Base-by-base conservation (phyloP, 2,113 vertebrate genomes). In the Bos indicus region DNA sequence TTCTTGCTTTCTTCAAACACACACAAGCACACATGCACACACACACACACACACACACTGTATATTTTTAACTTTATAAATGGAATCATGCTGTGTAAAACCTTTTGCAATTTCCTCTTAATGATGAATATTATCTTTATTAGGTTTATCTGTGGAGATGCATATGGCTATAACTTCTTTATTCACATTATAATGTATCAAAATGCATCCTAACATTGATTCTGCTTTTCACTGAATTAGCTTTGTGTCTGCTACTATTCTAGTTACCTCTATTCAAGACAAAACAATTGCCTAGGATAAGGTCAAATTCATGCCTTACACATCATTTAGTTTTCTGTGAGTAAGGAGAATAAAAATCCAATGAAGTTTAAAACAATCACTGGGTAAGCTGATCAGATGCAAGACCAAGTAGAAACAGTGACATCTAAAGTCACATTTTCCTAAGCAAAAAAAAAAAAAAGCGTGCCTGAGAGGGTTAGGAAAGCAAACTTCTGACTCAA, bases 321-420 rank as follows among this genome's bases (percentile, higher is more conserved):
- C 2, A 84, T 6, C 71, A 62, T 84, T 88, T 36, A 43, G 19
- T 71, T 93, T 84, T 60, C 5, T 95, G 3, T 62, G 48, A 88
- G 23, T 54, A 25, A 51, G 82, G 15, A 88, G 12, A 94, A 80
- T 91, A 84, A 60, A 80, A 78, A 51, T n/a, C n/a, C 78, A 56
- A 51, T 43, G 16, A 92, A 86, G 12, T 36, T 62, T 64, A 74
- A 74, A 48, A 74, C 10, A 62, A 9, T 81, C 48, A 40, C n/a
- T 62, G 17, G 23, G 33, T 36, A 59, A 82, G 7, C 0, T 92
- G 48, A 59, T 94, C 67, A 51, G 26, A 74, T 36, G 6, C 21
- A 86, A 82, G 23, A 48, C 19, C 36, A 88, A 56, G 74, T 7
- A 51, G 2, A 81, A 17, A 56, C 7, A 46, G 4, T 90, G 33